Percentiles rank a stretch among this genome's conserved stretches.
These are phyloP conservation scores for Ametastegia equiseti DNA, from an alignment of 2,888 invertebrate species.

Conservation along the genomic window DNA sequence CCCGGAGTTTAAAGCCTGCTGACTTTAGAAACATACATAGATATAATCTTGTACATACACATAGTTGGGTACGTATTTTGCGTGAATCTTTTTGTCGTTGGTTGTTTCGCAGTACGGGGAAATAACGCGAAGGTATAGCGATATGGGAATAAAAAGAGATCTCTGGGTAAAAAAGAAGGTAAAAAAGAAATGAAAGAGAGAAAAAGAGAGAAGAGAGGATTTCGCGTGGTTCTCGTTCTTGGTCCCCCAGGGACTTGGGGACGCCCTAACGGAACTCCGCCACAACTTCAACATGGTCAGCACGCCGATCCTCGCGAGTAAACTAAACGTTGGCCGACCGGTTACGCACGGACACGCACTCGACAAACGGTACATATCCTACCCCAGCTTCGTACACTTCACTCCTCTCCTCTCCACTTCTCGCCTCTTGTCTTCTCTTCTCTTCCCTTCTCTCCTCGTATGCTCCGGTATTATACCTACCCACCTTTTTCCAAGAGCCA, in stretches of 20 bases:
- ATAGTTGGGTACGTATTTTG: too few relatives aligned
- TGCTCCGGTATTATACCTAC: too few relatives aligned
- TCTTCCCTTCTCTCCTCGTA: too few relatives aligned
- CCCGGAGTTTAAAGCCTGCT: too few relatives aligned
- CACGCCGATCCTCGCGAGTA: slow-evolving; percentile 7
- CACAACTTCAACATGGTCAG: slow-evolving; percentile 38
- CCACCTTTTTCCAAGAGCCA: too few relatives aligned
- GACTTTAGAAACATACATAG: too few relatives aligned
- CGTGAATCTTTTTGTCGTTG: slow-evolving; percentile 22
- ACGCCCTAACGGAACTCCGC: slow-evolving; percentile 49
- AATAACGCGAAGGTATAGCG: neutral
- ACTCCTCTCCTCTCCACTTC: neutral
- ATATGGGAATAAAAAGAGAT: slow-evolving; percentile 34
- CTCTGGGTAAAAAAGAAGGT: slow-evolving; percentile 23
- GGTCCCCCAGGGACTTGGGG: slow-evolving; percentile 48
- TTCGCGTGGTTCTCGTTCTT: slow-evolving; percentile 21
- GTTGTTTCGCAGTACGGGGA: slow-evolving; percentile 14
- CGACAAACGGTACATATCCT: slow-evolving; percentile 46
- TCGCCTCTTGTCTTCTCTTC: too few relatives aligned
- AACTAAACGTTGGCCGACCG: slow-evolving; percentile 37
- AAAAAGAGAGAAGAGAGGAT: neutral
- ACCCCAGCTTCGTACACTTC: slow-evolving; percentile 19
- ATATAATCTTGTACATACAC: too few relatives aligned
- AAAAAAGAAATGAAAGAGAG: slow-evolving; percentile 6
- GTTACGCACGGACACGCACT: slow-evolving; percentile 48